phyloP scores from a whole-genome alignment of 2,797 vertebrate species.

The Silurus aristotelis region DNA sequence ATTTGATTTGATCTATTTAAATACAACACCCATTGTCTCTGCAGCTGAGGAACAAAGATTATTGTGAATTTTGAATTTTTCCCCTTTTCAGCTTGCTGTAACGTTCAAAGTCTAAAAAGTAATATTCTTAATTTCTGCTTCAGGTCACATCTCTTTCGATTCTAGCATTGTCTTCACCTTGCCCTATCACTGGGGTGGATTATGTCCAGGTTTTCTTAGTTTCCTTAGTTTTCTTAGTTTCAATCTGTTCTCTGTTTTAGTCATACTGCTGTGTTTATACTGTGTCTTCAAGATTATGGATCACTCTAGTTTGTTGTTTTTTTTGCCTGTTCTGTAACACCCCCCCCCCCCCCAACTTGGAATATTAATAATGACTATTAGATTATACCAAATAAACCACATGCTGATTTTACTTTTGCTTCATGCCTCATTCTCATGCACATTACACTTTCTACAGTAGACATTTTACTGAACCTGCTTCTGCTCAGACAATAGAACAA shows the following conservation, averaged over 20 bases:
- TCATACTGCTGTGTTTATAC: background rate
- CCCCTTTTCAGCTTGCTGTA: background rate
- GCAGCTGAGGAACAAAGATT: background rate
- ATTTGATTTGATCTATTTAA: background rate
- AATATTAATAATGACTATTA: background rate
- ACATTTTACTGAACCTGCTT: background rate
- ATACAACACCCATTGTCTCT: background rate
- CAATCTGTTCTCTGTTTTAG: background rate
- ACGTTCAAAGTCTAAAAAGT: background rate
- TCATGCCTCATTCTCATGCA: background rate
- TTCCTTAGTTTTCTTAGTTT: too few species aligned
- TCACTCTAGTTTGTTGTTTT: background rate
- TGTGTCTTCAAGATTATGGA: background rate
- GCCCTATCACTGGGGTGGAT: too few species aligned
- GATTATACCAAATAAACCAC: background rate
- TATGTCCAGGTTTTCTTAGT: too few species aligned
- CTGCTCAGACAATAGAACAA: background rate
- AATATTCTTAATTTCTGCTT: too few species aligned
- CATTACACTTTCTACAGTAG: background rate
- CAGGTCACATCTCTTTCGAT: too few species aligned
- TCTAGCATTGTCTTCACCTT: too few species aligned
- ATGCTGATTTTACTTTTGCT: background rate
- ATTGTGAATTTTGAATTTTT: background rate
- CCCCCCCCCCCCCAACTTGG: too few species aligned
- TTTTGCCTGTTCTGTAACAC: background rate